Conservation (phyloP, 92 coral and sea anemone species). For the Palythoa heliodiscus region DNA sequence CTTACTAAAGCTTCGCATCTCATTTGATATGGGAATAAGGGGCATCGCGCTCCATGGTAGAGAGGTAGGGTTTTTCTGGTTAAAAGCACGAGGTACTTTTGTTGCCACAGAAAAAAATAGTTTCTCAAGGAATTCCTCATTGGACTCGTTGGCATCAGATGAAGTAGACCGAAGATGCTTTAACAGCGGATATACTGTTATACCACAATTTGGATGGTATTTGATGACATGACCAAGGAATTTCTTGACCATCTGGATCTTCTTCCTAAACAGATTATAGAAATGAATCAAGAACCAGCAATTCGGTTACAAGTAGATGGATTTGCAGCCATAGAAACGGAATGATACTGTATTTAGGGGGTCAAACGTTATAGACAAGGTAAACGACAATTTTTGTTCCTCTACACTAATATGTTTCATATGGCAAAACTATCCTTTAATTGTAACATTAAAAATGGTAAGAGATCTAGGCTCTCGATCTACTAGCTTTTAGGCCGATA, state of each 20-base stretch:
- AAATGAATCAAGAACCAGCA: not conserved
- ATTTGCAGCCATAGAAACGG: too few species aligned
- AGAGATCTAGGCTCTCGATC: too few species aligned
- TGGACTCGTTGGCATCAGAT: not conserved
- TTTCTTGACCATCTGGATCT: not conserved
- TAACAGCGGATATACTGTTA: not conserved
- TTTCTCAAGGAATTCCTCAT: not conserved
- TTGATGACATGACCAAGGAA: slow-evolving; percentile 11
- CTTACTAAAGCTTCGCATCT: not conserved
- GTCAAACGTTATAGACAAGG: not conserved
- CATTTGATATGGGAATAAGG: not conserved
- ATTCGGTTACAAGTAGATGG: too few species aligned
- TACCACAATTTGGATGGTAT: slow-evolving; percentile 5
- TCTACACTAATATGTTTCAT: too few species aligned
- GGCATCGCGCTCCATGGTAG: not conserved
- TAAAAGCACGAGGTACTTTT: not conserved
- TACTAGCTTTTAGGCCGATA: too few species aligned
- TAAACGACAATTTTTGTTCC: too few species aligned
- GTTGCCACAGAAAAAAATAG: not conserved
- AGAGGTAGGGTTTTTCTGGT: not conserved
- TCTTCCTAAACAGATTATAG: not conserved
- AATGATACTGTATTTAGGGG: not conserved
- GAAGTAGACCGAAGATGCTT: not conserved
- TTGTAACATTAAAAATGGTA: too few species aligned
- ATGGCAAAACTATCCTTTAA: too few species aligned